phyloP scores from a whole-genome alignment of 2,113 vertebrate species.

The Eonycteris spelaea region DNA sequence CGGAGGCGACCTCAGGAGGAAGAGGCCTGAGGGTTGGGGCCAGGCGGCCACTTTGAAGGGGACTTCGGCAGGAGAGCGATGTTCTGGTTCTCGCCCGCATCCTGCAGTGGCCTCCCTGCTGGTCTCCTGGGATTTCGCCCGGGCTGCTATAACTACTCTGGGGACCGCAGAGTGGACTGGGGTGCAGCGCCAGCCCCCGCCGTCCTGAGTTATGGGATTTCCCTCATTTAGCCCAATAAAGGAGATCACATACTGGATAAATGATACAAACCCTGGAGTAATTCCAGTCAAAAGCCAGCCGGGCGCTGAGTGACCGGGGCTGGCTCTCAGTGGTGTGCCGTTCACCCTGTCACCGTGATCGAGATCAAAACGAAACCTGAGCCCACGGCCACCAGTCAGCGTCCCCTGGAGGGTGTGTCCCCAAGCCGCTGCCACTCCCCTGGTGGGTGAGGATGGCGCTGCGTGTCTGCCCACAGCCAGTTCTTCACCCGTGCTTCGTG shows the following conservation, averaged over 20 bases:
- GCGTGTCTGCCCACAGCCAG: no score
- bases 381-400: not conserved
- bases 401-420: not conserved
- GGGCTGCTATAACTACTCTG: accelerated
- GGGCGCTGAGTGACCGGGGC: not conserved
- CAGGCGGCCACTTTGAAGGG: not conserved
- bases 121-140: accelerated
- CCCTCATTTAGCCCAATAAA: no score
- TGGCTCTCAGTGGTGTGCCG: not conserved
- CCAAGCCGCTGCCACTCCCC: not conserved
- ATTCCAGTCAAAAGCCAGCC: not conserved
- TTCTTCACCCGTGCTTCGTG: not conserved
- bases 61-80: not conserved
- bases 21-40: not conserved
- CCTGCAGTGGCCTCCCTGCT: not conserved
- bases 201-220: not conserved
- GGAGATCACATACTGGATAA: not conserved
- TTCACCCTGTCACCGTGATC: not conserved
- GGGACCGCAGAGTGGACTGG: not conserved
- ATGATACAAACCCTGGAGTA: not conserved
- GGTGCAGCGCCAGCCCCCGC: accelerated
- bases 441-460: not conserved
- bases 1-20: not conserved
- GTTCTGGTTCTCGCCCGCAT: not conserved
- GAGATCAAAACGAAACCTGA: not conserved